Conservation (phyloP, 2,888 invertebrate species). For the Erebia palarica region DNA sequence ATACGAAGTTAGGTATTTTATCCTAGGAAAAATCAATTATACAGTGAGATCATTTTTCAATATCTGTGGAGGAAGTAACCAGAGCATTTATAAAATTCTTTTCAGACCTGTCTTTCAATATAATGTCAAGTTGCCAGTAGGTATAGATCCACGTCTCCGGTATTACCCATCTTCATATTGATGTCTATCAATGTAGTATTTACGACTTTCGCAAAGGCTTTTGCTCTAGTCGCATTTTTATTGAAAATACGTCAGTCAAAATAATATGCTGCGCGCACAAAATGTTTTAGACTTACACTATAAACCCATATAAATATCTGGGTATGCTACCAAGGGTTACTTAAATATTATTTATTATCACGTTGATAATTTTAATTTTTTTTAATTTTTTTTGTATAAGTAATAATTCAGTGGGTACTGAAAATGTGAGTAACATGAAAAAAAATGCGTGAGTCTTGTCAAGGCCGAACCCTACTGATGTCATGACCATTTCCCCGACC, state of each 20-base stretch:
- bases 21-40: too few relatives aligned
- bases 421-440: too few relatives aligned
- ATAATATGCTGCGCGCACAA: neutral
- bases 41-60: too few relatives aligned
- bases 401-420: too few relatives aligned
- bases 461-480: too few relatives aligned
- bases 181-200: neutral
- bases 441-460: too few relatives aligned
- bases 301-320: too few relatives aligned
- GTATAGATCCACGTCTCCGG: constrained; percentile 4
- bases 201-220: neutral
- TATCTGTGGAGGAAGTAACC: neutral
- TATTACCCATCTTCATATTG: neutral
- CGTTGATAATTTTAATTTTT: too few relatives aligned
- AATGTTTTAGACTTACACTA: neutral
- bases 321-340: too few relatives aligned
- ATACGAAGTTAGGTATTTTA: neutral
- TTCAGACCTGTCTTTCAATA: neutral
- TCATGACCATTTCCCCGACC: too few relatives aligned
- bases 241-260: constrained; percentile 11
- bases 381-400: too few relatives aligned
- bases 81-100: neutral
- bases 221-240: constrained; percentile 1
- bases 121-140: constrained; percentile 4
- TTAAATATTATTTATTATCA: too few relatives aligned